Evolutionary conservation across 2,888 invertebrate species (phyloP).

Genomic region (Pasiphila rectangulata): DNA sequence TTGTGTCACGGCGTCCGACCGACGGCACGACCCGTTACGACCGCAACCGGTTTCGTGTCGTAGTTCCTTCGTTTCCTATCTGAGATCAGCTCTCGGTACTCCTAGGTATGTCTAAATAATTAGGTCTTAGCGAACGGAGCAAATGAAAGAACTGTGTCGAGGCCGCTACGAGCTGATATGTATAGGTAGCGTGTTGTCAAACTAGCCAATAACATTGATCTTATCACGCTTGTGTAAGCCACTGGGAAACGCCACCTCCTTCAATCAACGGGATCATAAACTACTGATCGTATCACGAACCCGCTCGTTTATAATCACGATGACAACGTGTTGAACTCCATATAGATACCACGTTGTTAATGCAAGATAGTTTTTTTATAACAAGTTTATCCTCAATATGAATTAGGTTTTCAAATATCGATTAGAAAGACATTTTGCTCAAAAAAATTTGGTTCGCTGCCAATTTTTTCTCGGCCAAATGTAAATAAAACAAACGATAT

Average conservation of each 20-base stretch:
- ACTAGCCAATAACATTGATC: constrained; percentile 38
- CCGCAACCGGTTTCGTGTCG: constrained; percentile 32
- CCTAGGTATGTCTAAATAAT: constrained; percentile 42
- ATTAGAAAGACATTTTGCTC: constrained; percentile 44
- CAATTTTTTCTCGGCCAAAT: constrained; percentile 65
- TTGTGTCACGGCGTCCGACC: constrained; percentile 28
- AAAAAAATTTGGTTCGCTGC: constrained; percentile 55
- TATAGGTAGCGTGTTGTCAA: not conserved
- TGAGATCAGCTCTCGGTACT: constrained; percentile 45
- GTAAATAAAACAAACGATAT: constrained; percentile 66
- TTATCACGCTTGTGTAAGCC: constrained; percentile 34
- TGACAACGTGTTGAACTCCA: constrained; percentile 6
- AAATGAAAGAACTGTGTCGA: constrained; percentile 63
- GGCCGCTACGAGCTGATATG: constrained; percentile 42
- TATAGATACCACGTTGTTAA: constrained; percentile 7
- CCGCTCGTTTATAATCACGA: too few species aligned
- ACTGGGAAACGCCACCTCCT: constrained; percentile 33
- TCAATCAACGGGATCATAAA: constrained; percentile 27
- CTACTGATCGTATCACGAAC: too few species aligned
- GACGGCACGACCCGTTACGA: constrained; percentile 49
- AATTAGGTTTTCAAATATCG: constrained; percentile 55
- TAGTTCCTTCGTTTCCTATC: constrained; percentile 59
- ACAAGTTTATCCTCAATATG: too few species aligned
- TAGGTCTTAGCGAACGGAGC: constrained; percentile 58
- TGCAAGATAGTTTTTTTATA: too few species aligned